Evolutionary conservation across 2,888 invertebrate genomes (phyloP).

Genomic region (Capitulum mitella): DNA sequence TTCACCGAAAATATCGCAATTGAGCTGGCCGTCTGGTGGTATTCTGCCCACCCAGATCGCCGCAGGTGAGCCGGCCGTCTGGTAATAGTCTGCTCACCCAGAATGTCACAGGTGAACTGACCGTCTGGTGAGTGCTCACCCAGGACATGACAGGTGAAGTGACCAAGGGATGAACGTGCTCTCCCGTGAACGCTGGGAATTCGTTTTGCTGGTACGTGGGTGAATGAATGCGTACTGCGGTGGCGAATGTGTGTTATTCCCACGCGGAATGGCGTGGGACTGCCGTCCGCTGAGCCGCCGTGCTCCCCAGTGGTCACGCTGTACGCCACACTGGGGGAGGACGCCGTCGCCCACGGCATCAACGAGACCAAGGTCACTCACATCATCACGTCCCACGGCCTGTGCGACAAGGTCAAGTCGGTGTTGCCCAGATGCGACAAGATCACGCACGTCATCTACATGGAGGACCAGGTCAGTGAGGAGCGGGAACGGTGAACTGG

Average conservation of each 20-base stretch:
- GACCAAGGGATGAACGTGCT: no score
- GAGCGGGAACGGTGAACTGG: no score
- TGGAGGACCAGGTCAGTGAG: slow-evolving; percentile 35
- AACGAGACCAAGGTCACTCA: slow-evolving; percentile 72
- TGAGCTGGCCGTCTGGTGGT: no score
- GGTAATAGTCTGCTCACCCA: no score
- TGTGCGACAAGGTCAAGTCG: slow-evolving; percentile 81
- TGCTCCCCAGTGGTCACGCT: slow-evolving; percentile 54
- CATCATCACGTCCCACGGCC: slow-evolving; percentile 85
- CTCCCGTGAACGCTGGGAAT: no score
- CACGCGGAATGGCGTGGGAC: background rate
- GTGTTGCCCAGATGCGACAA: slow-evolving; percentile 63
- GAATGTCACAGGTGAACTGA: slow-evolving; percentile 48
- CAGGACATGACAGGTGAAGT: slow-evolving; percentile 61
- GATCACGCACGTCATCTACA: slow-evolving; percentile 52
- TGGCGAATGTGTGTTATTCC: background rate
- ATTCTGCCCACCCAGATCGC: no score
- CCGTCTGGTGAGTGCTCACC: no score
- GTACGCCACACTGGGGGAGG: slow-evolving; percentile 94
- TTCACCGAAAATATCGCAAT: no score
- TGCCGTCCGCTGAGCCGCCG: no score
- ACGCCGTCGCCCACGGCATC: slow-evolving; percentile 92
- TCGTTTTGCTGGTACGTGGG: no score
- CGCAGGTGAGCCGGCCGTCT: no score
- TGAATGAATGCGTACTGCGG: background rate